A percentile compares a stretch with the other conserved stretches of the same genome.
Conservation (phyloP, 2,888 invertebrate species). For the Parnassius glacialis region DNA sequence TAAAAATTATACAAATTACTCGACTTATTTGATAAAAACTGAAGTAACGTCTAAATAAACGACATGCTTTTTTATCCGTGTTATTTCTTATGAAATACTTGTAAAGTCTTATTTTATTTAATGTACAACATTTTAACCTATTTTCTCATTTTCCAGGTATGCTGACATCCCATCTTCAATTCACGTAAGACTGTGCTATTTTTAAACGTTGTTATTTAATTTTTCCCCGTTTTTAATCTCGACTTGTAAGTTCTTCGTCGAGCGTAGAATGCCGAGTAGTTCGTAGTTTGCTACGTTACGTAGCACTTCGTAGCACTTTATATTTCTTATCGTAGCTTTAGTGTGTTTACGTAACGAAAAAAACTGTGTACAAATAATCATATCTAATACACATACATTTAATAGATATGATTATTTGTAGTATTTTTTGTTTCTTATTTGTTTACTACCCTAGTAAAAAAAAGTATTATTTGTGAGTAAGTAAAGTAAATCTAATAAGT, state of each 20-base stretch:
- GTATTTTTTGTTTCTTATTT: too few relatives aligned
- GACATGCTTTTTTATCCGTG: too few relatives aligned
- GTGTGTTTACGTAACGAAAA: too few relatives aligned
- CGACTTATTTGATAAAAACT: too few relatives aligned
- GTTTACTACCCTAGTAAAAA: too few relatives aligned
- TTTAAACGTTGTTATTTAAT: conserved; percentile 5
- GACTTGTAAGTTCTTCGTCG: conserved; percentile 8
- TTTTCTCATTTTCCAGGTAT: conserved; percentile 14
- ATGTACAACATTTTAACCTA: conserved; percentile 13
- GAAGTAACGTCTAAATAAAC: too few relatives aligned
- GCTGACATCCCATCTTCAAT: conserved; percentile 9
- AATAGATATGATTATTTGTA: too few relatives aligned
- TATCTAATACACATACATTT: too few relatives aligned
- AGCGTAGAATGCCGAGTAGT: conserved; percentile 9
- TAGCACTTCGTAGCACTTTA: conserved; percentile 16
- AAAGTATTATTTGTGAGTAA: too few relatives aligned
- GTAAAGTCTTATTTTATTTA: neutral
- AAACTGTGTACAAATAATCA: too few relatives aligned
- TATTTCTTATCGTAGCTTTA: conserved; percentile 12
- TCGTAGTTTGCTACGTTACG: conserved; percentile 10
- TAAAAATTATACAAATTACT: too few relatives aligned
- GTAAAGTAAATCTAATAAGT: too few relatives aligned
- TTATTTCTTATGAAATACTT: neutral
- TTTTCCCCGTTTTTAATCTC: conserved; percentile 14
- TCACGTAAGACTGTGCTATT: conserved; percentile 20